A percentile compares a stretch with the other conserved stretches of the same genome.
These are phyloP conservation scores for Agapornis canus DNA, from an alignment of 2,797 vertebrate genomes.

Conservation along the genomic window DNA sequence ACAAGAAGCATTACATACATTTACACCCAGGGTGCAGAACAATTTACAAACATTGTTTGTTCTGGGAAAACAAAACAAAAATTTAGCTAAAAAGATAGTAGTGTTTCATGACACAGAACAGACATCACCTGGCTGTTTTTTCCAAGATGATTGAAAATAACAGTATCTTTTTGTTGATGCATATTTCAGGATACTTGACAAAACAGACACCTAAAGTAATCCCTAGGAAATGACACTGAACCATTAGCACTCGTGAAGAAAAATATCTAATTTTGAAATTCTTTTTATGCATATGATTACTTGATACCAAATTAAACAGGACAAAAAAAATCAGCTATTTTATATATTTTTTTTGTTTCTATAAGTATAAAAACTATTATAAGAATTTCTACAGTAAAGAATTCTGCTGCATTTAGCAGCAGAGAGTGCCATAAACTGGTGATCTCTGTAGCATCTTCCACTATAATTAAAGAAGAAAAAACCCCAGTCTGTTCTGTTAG, in stretches of 20 bases:
- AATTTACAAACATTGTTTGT: not conserved
- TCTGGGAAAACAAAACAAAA: not conserved
- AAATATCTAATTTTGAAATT: not conserved
- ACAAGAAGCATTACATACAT: not conserved
- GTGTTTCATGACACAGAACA: not conserved
- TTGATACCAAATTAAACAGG: accelerated
- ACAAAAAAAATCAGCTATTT: not conserved
- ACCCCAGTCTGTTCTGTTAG: not conserved
- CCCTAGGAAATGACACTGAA: accelerated
- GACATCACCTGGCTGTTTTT: not conserved
- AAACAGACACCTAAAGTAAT: not conserved
- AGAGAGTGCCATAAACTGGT: not conserved
- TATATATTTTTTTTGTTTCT: not conserved
- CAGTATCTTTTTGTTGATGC: accelerated
- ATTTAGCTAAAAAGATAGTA: not conserved
- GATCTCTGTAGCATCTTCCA: not conserved
- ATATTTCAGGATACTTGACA: not conserved
- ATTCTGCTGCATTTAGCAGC: not conserved
- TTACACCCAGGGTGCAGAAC: not conserved
- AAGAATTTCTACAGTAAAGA: not conserved
- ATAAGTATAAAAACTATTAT: not conserved
- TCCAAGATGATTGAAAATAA: not conserved
- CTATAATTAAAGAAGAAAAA: not conserved
- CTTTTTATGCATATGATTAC: not conserved
- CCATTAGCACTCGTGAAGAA: not conserved